Evolutionary conservation across 2,888 invertebrate genomes (phyloP).

Genomic region (Idaea straminata): DNA sequence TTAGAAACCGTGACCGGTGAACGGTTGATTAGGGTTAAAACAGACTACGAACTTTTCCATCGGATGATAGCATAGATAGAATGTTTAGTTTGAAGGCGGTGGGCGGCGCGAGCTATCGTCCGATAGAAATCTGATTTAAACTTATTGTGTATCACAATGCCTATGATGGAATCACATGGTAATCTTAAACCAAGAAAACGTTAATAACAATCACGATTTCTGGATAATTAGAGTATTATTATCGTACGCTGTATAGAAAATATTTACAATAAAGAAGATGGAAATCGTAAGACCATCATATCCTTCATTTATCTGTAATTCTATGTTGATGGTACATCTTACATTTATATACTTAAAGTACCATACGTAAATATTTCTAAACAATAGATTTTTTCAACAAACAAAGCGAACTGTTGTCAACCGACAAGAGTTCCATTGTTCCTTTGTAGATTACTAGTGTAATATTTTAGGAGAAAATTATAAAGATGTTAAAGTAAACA

Average conservation of each 20-base stretch:
- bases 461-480: conserved; percentile 8
- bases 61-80: not conserved
- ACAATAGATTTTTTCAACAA: not conserved
- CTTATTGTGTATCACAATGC: conserved; percentile 34
- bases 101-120: too few relatives aligned
- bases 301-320: not conserved
- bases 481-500: conserved; percentile 6
- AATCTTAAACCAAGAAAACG: conserved; percentile 33
- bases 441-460: conserved; percentile 14
- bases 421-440: conserved; percentile 10
- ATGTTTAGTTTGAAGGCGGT: too few relatives aligned
- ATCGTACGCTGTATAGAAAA: not conserved
- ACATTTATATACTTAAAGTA: not conserved
- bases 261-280: not conserved
- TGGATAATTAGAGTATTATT: conserved; percentile 9
- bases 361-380: not conserved
- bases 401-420: conserved; percentile 5
- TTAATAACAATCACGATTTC: conserved; percentile 37
- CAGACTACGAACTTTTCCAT: not conserved
- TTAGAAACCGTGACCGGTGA: conserved; percentile 45
- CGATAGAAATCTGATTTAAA: not conserved
- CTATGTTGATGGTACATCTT: not conserved
- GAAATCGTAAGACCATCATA: not conserved
- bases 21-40: conserved; percentile 31
- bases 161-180: conserved; percentile 40